These are phyloP conservation scores for Deilephila elpenor DNA, from an alignment of 2,888 invertebrate species.

Conservation along the genomic window DNA sequence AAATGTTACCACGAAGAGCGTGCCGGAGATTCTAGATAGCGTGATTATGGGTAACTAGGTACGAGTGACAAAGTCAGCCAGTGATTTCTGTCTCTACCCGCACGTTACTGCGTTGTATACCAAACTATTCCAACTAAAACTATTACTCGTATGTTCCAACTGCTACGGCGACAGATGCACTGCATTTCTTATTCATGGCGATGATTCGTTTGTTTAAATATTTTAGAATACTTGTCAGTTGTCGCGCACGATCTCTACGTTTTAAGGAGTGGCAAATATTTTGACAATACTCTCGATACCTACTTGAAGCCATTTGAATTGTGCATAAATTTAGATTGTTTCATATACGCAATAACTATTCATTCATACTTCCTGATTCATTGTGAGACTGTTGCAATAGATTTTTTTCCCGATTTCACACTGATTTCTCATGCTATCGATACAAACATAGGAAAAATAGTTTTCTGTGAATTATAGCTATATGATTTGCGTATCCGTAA, in stretches of 20 bases:
- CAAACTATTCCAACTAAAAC: slow-evolving; percentile 1
- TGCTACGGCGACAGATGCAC: slow-evolving; percentile 1
- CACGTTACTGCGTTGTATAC: background rate
- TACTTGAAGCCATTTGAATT: background rate
- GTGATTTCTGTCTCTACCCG: slow-evolving; percentile 7
- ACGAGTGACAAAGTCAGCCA: background rate
- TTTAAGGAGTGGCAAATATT: slow-evolving; percentile 7
- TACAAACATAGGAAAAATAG: background rate
- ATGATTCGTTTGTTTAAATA: slow-evolving; percentile 1
- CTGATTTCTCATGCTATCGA: background rate
- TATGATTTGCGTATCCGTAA: slow-evolving; percentile 1
- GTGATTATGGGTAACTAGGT: slow-evolving; percentile 2
- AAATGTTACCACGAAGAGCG: background rate
- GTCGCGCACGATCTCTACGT: background rate
- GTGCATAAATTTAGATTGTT: slow-evolving; percentile 4
- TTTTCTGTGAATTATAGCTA: background rate
- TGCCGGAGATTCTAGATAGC: background rate
- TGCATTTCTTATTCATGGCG: slow-evolving; percentile 1
- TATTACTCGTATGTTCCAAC: slow-evolving; percentile 5
- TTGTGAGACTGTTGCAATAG: background rate
- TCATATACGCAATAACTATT: background rate
- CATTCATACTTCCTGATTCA: background rate
- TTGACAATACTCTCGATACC: background rate
- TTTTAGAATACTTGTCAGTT: background rate
- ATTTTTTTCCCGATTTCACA: background rate